Percentiles rank a stretch among this genome's conserved stretches.
Evolutionary conservation across 2,888 invertebrate genomes (phyloP).

Genomic region (Netelia melanura): DNA sequence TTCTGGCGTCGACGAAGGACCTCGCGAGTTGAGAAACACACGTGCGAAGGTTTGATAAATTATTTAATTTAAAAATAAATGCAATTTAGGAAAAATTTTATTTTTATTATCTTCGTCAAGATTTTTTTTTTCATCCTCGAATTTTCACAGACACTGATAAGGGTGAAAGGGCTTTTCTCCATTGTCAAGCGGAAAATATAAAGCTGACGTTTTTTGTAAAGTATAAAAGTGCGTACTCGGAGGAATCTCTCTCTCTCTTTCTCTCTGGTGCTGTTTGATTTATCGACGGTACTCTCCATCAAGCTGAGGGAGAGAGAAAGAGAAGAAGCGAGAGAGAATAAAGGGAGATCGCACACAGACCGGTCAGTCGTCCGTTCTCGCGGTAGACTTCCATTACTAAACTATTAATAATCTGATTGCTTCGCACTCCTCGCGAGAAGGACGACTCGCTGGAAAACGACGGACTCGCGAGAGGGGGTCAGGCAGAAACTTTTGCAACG

Average conservation of each 20-base stretch:
- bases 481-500: conserved; percentile 56
- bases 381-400: conserved; percentile 63
- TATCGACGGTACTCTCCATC: conserved; percentile 55
- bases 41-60: too few relatives aligned
- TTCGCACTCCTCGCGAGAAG: conserved; percentile 46
- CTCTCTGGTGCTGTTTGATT: conserved; percentile 63
- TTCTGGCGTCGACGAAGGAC: too few relatives aligned
- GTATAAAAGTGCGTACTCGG: too few relatives aligned
- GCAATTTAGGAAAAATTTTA: too few relatives aligned
- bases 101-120: too few relatives aligned
- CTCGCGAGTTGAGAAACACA: too few relatives aligned
- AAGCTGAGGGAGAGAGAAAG: too few relatives aligned
- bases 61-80: too few relatives aligned
- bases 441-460: conserved; percentile 8
- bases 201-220: not conserved
- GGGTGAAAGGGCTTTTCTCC: too few relatives aligned
- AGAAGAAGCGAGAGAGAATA: too few relatives aligned
- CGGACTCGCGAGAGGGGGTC: too few relatives aligned
- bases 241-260: not conserved
- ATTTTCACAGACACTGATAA: not conserved
- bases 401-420: conserved; percentile 72
- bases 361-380: conserved; percentile 51
- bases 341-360: conserved; percentile 24
- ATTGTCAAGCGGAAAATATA: not conserved
- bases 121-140: too few relatives aligned